These are phyloP conservation scores for Uropsilus gracilis DNA, from an alignment of 2,113 vertebrate species.

Conservation along the genomic window DNA sequence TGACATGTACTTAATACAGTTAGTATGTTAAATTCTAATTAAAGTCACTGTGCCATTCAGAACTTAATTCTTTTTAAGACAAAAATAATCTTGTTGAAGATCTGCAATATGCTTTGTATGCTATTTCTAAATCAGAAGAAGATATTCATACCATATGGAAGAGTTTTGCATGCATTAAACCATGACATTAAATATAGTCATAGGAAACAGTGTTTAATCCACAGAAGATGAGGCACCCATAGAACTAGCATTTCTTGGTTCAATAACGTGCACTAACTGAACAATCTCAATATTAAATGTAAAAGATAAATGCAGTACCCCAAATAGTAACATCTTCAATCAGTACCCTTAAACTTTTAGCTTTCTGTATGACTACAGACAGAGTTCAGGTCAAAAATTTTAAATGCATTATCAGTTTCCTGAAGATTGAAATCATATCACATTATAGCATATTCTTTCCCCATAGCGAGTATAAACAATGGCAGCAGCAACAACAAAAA, in stretches of 20 bases:
- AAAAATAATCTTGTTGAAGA: conserved; percentile 19
- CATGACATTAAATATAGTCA: conserved; percentile 61
- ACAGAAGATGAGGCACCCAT: conserved; percentile 49
- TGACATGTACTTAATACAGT: background rate
- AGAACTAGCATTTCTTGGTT: conserved; percentile 23
- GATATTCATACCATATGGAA: conserved; percentile 69
- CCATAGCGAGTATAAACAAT: background rate
- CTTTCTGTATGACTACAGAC: background rate
- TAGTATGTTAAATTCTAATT: conserved; percentile 50
- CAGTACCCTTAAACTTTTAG: background rate
- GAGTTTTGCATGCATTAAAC: conserved; percentile 69
- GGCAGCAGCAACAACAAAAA: background rate
- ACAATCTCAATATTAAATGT: background rate
- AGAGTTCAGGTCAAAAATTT: conserved; percentile 23
- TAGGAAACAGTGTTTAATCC: conserved; percentile 56
- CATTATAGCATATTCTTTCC: background rate
- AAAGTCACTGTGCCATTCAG: background rate
- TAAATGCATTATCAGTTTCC: background rate
- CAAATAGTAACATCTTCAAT: background rate
- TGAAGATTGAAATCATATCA: background rate
- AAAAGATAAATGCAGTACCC: background rate
- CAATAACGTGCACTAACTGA: conserved; percentile 12
- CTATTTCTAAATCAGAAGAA: conserved; percentile 70
- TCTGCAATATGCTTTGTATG: conserved; percentile 54
- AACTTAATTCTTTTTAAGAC: conserved; percentile 30